Conservation (phyloP, 2,888 invertebrate genomes). For the Achlya flavicornis region DNA sequence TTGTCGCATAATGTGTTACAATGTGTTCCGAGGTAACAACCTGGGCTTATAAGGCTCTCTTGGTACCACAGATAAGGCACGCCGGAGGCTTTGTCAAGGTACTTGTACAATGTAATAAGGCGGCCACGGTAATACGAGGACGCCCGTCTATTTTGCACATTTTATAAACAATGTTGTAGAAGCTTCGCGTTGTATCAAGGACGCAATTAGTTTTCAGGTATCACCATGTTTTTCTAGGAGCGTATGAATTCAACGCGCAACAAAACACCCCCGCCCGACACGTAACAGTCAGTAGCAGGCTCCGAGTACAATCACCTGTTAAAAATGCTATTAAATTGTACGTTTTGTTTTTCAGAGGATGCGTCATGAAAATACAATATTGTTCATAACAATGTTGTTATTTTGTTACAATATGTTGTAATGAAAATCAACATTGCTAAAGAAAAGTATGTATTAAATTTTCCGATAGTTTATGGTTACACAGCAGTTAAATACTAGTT, state of each 20-base stretch:
- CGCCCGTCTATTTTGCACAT: conserved; percentile 63
- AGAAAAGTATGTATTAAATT: not conserved
- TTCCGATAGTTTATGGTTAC: no score
- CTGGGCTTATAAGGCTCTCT: conserved; percentile 74
- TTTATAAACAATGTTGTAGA: conserved; percentile 67
- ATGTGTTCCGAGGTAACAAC: conserved; percentile 80
- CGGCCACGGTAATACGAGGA: conserved; percentile 60
- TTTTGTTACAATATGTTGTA: no score
- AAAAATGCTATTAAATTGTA: conserved; percentile 33
- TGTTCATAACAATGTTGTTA: not conserved
- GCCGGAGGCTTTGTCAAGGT: conserved; percentile 71
- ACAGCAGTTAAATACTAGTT: no score
- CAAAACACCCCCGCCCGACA: conserved; percentile 32
- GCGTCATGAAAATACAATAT: not conserved
- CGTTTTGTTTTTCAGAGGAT: conserved; percentile 21
- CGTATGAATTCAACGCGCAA: conserved; percentile 32
- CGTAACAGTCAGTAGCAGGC: conserved; percentile 21
- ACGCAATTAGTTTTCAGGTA: conserved; percentile 59
- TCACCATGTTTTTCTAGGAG: conserved; percentile 40
- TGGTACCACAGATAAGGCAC: conserved; percentile 78
- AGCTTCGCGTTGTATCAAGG: conserved; percentile 53
- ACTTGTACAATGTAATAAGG: conserved; percentile 74
- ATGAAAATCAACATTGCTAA: no score
- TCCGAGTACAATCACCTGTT: conserved; percentile 26
- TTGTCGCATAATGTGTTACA: conserved; percentile 77